Percentiles rank a stretch among this genome's conserved stretches.
These are phyloP conservation scores for Cossypha dichroa DNA, from an alignment of 2,797 vertebrate genomes.

Conservation along the genomic window DNA sequence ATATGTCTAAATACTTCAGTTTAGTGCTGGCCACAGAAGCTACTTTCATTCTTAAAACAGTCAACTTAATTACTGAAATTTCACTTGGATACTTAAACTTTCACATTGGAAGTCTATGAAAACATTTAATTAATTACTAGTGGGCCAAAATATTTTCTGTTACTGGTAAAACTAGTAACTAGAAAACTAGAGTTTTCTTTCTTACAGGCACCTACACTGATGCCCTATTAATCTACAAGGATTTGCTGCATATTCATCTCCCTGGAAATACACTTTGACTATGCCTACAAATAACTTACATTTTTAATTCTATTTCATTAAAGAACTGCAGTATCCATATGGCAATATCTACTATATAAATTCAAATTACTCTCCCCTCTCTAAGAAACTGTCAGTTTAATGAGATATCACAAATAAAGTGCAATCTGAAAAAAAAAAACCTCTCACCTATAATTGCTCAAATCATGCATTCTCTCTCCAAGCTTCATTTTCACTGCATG, in stretches of 20 bases:
- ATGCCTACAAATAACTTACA: neutral
- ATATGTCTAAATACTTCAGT: neutral
- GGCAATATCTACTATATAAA: neutral
- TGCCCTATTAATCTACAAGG: neutral
- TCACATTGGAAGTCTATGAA: neutral
- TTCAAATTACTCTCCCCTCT: neutral
- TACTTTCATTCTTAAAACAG: neutral
- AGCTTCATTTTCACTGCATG: neutral
- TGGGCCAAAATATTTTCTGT: neutral
- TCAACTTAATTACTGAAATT: neutral
- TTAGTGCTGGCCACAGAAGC: neutral
- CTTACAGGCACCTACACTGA: neutral
- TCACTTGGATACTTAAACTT: neutral
- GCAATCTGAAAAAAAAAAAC: neutral
- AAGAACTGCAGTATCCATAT: neutral
- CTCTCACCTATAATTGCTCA: neutral
- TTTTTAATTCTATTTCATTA: neutral
- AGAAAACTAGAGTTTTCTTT: neutral
- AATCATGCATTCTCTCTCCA: neutral
- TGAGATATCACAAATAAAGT: conserved; percentile 4
- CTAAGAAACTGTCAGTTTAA: conserved; percentile 4
- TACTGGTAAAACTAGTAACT: neutral
- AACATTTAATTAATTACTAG: neutral
- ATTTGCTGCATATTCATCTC: neutral
- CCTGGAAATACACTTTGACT: neutral